Evolutionary conservation across 2,888 invertebrate genomes (phyloP).

Genomic region (Aquatica leii): DNA sequence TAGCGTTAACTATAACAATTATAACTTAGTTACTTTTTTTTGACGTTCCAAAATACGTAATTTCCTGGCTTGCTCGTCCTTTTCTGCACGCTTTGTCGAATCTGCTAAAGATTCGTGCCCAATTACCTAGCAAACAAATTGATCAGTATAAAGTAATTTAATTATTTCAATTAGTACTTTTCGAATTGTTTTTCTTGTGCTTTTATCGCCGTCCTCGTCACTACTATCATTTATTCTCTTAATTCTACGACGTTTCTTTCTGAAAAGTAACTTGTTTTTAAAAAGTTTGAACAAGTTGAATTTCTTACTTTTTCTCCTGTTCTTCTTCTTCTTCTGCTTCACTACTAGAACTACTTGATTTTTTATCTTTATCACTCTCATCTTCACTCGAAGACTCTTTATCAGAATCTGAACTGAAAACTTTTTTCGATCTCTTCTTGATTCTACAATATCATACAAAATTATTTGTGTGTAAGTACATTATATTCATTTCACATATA

Average conservation of each 20-base stretch:
- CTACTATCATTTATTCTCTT: constrained; percentile 54
- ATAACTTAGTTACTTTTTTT: constrained; percentile 67
- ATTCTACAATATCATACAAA: constrained; percentile 22
- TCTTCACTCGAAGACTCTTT: constrained; percentile 33
- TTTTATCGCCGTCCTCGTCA: constrained; percentile 54
- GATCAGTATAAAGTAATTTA: background rate
- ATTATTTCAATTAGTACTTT: constrained; percentile 54
- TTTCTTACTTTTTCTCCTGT: constrained; percentile 31
- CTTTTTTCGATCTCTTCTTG: constrained; percentile 42
- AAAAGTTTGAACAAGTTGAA: constrained; percentile 1
- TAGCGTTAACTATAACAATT: constrained; percentile 7
- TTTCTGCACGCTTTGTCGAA: constrained; percentile 87
- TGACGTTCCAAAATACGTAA: constrained; percentile 90
- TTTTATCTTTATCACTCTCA: constrained; percentile 30
- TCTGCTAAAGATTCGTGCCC: constrained; percentile 74
- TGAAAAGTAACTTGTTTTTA: background rate
- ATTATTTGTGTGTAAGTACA: background rate
- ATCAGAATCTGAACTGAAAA: constrained; percentile 49
- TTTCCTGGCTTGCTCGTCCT: constrained; percentile 88
- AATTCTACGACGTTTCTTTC: constrained; percentile 48
- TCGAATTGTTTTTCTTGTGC: constrained; percentile 67
- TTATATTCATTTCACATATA: background rate
- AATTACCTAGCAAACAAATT: constrained; percentile 53
- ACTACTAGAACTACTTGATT: constrained; percentile 17
- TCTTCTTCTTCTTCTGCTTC: constrained; percentile 38